Evolutionary conservation across 2,888 invertebrate genomes (phyloP).

Genomic region (Ormyrus labotus): DNA sequence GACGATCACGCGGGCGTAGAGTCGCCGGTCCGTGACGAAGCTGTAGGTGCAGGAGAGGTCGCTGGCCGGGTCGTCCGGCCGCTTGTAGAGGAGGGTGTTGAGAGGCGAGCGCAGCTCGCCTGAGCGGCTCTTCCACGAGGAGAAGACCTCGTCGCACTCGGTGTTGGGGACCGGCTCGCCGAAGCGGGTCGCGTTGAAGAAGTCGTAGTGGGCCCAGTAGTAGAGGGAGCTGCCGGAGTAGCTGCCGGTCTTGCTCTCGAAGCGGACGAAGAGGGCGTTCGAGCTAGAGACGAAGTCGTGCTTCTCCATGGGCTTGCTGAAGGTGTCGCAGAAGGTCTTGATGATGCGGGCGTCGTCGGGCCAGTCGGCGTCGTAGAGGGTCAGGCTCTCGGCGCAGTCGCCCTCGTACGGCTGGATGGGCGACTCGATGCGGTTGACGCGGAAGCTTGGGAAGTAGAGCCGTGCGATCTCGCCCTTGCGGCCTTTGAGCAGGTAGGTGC

Average conservation of each 20-base stretch:
- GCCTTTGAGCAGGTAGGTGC: conserved; percentile 93
- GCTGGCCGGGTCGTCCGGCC: conserved; percentile 82
- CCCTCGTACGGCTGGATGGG: conserved; percentile 91
- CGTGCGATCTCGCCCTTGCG: conserved; percentile 91
- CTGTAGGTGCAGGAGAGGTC: conserved; percentile 90
- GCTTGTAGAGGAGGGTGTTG: conserved; percentile 91
- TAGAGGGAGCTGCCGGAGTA: conserved; percentile 95
- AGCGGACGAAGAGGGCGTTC: conserved; percentile 90
- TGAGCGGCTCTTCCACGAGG: conserved; percentile 87
- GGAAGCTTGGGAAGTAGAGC: conserved; percentile 93
- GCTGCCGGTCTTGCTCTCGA: conserved; percentile 94
- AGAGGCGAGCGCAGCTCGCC: conserved; percentile 89
- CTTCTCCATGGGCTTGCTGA: conserved; percentile 94
- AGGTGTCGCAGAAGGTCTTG: conserved; percentile 96
- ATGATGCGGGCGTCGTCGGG: conserved; percentile 93
- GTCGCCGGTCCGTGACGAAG: conserved; percentile 88
- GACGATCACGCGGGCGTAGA: conserved; percentile 88
- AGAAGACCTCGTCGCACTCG: conserved; percentile 91
- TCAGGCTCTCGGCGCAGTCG: conserved; percentile 93
- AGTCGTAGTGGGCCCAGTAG: conserved; percentile 96
- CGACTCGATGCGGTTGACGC: conserved; percentile 92
- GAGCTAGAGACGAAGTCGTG: conserved; percentile 94
- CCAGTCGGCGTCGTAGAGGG: conserved; percentile 91
- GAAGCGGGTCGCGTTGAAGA: conserved; percentile 92
- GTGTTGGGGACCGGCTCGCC: conserved; percentile 89